These are phyloP conservation scores for Cremastinae sp. DNA, from an alignment of 2,888 invertebrate genomes.

Conservation along the genomic window DNA sequence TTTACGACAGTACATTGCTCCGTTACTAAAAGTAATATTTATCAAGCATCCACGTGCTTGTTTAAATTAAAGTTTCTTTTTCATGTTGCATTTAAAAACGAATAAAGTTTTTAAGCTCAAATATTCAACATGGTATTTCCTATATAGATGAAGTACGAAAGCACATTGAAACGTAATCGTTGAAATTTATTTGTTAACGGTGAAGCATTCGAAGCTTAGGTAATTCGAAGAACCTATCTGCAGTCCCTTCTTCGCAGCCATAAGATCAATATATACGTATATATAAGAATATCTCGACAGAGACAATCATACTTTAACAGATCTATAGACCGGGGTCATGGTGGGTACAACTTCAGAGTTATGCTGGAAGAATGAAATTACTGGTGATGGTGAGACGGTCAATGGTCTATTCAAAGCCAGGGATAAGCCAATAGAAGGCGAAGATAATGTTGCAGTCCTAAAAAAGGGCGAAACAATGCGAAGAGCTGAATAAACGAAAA, in stretches of 20 bases:
- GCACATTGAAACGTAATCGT: too few species aligned
- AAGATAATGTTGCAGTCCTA: slow-evolving; percentile 42
- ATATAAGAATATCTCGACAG: slow-evolving; percentile 39
- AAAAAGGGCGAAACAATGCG: too few species aligned
- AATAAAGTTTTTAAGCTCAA: too few species aligned
- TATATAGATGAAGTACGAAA: too few species aligned
- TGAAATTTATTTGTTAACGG: slow-evolving; percentile 37
- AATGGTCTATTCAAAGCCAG: slow-evolving; percentile 30
- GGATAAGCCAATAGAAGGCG: slow-evolving; percentile 48
- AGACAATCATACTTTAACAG: slow-evolving; percentile 44
- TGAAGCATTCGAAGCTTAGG: slow-evolving; percentile 47
- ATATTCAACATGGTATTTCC: too few species aligned
- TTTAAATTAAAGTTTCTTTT: too few species aligned
- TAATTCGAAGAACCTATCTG: slow-evolving; percentile 52
- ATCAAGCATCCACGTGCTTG: too few species aligned
- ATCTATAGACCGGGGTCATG: slow-evolving; percentile 50
- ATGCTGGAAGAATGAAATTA: slow-evolving; percentile 53
- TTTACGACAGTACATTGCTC: too few species aligned
- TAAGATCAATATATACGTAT: too few species aligned
- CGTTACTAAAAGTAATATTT: too few species aligned
- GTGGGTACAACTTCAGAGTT: slow-evolving; percentile 56
- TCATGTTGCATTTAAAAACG: too few species aligned
- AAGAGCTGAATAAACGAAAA: too few species aligned
- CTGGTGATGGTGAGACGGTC: slow-evolving; percentile 52
- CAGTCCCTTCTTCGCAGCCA: slow-evolving; percentile 51